Evolutionary conservation across 2,113 vertebrate species (phyloP).

Genomic region (Coracopsis vasa): DNA sequence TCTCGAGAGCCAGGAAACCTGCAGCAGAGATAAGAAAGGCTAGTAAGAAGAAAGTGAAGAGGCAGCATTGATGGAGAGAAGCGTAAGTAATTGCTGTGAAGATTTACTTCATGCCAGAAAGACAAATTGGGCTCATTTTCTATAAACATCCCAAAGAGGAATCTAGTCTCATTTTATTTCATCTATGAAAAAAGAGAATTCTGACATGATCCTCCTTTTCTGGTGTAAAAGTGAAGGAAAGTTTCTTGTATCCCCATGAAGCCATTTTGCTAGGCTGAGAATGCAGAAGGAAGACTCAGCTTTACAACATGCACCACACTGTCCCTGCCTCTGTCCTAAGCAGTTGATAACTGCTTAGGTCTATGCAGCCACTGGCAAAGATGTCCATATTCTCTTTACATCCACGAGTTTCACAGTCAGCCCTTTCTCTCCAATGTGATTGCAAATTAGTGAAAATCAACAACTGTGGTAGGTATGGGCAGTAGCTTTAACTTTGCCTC

Average conservation of each 20-base stretch:
- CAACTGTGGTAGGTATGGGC: not conserved
- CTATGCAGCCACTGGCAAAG: not conserved
- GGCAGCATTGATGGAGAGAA: not conserved
- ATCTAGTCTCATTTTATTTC: not conserved
- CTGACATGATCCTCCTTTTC: not conserved
- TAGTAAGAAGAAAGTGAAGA: not conserved
- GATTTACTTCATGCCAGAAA: slow-evolving; percentile 29
- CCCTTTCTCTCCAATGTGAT: not conserved
- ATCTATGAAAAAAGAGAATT: not conserved
- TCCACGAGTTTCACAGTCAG: not conserved
- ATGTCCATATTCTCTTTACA: not conserved
- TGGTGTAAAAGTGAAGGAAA: not conserved
- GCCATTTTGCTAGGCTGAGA: not conserved
- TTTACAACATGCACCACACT: not conserved
- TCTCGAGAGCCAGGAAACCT: not conserved
- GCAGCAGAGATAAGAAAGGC: not conserved
- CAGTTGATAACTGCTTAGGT: not conserved
- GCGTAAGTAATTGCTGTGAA: not conserved
- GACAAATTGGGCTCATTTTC: slow-evolving; percentile 56
- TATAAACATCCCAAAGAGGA: not conserved
- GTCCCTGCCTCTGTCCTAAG: not conserved
- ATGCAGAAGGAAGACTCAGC: not conserved
- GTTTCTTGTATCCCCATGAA: not conserved
- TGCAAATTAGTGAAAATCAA: not conserved
- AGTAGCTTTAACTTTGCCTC: not conserved